Evolutionary conservation across 2,888 invertebrate genomes (phyloP).

Genomic region (Venusia cambrica): DNA sequence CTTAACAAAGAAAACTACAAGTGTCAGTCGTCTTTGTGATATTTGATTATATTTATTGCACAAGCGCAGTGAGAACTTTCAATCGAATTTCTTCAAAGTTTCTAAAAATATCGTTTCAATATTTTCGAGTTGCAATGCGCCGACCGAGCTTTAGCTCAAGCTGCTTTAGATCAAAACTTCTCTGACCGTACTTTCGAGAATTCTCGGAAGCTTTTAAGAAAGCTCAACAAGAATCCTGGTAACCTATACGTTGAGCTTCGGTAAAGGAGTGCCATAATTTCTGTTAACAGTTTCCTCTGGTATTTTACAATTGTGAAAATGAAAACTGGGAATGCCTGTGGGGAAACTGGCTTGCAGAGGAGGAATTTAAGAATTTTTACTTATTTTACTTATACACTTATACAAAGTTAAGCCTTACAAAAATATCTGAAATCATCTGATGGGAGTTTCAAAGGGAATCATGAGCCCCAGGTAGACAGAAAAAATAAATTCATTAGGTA

Average conservation of each 20-base stretch:
- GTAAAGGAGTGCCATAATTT: slow-evolving; percentile 47
- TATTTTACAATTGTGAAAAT: slow-evolving; percentile 33
- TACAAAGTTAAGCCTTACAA: too few species aligned
- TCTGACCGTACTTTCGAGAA: slow-evolving; percentile 14
- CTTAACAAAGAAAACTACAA: too few species aligned
- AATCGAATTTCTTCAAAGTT: not conserved
- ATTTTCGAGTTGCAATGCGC: slow-evolving; percentile 22
- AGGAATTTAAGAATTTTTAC: too few species aligned
- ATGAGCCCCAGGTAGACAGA: too few species aligned
- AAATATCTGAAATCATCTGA: too few species aligned
- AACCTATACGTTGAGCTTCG: slow-evolving; percentile 42
- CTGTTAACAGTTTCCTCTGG: slow-evolving; percentile 50
- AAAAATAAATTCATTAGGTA: too few species aligned
- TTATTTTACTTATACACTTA: too few species aligned
- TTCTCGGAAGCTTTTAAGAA: slow-evolving; percentile 46
- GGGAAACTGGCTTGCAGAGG: too few species aligned
- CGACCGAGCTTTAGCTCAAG: slow-evolving; percentile 14
- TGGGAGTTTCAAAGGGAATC: too few species aligned
- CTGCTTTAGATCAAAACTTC: slow-evolving; percentile 21
- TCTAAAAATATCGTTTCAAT: slow-evolving; percentile 12
- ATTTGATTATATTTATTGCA: too few species aligned
- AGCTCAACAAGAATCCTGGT: slow-evolving; percentile 38
- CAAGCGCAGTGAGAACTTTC: not conserved
- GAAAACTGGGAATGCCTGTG: too few species aligned
- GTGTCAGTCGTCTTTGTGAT: too few species aligned